Evolutionary conservation across 2,113 vertebrate genomes (phyloP).

Genomic region (Plecturocebus donacophilus): DNA sequence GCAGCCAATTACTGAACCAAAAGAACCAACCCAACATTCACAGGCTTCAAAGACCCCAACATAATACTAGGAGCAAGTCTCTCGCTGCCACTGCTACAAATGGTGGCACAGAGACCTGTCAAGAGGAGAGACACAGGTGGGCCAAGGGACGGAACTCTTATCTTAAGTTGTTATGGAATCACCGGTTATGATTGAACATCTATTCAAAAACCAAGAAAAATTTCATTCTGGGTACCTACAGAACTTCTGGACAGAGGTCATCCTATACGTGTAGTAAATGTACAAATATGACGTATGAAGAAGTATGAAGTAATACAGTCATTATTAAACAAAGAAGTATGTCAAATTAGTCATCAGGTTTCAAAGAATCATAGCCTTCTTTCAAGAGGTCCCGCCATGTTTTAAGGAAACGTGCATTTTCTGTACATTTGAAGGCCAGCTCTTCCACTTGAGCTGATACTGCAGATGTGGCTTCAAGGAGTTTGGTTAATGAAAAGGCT

Average conservation of each 20-base stretch:
- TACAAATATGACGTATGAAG: not conserved
- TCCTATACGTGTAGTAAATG: not conserved
- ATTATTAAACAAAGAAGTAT: no score
- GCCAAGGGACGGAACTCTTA: no score
- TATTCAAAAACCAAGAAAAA: slow-evolving; percentile 2
- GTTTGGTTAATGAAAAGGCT: slow-evolving; percentile 83
- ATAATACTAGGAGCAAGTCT: no score
- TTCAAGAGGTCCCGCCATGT: slow-evolving; percentile 85
- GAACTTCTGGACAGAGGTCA: not conserved
- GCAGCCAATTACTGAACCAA: no score
- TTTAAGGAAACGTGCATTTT: slow-evolving; percentile 86
- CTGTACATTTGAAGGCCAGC: slow-evolving; percentile 84
- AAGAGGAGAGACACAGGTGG: no score
- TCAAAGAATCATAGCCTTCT: slow-evolving; percentile 85
- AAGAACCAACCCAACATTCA: no score
- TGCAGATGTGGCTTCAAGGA: slow-evolving; percentile 84
- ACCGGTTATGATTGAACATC: no score
- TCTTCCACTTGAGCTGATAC: slow-evolving; percentile 86
- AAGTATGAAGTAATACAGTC: not conserved
- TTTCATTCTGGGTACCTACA: not conserved
- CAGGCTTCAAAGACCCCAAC: no score
- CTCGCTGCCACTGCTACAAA: no score
- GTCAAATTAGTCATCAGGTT: slow-evolving; percentile 73
- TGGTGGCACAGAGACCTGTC: no score
- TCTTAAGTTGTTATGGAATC: no score